These are phyloP conservation scores for Drosophila subsilvestris DNA, from an alignment of 2,888 invertebrate species.

Conservation along the genomic window DNA sequence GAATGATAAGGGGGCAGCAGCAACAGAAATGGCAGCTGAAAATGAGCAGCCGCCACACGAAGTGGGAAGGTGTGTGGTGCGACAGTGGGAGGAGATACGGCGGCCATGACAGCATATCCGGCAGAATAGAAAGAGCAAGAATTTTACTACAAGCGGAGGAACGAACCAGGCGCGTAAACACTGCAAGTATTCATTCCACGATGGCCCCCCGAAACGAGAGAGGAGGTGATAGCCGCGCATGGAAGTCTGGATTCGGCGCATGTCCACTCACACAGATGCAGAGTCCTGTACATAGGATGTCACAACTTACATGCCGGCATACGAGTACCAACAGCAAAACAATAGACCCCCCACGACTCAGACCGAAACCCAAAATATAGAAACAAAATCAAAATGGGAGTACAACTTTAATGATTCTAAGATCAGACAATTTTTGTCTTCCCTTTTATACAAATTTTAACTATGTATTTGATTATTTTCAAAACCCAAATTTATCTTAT, in stretches of 20 bases:
- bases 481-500: too few relatives aligned
- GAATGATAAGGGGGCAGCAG: conserved; percentile 9
- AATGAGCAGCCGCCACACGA: conserved; percentile 15
- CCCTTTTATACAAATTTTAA: conserved; percentile 16
- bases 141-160: conserved; percentile 62
- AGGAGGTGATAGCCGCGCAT: conserved; percentile 11
- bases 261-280: conserved; percentile 9
- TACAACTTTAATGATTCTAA: not conserved
- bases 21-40: conserved; percentile 4
- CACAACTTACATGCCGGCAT: not conserved
- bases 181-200: conserved; percentile 18
- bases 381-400: not conserved
- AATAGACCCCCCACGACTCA: not conserved
- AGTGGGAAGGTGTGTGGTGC: not conserved
- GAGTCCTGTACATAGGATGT: not conserved
- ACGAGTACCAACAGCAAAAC: not conserved
- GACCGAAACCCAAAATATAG: not conserved
- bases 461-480: too few relatives aligned
- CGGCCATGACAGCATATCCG: conserved; percentile 51
- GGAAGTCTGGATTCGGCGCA: conserved; percentile 29
- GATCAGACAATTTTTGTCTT: not conserved
- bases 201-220: not conserved
- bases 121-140: conserved; percentile 37
- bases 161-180: conserved; percentile 54
- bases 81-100: not conserved